Percentiles rank a stretch among this genome's conserved stretches.
phyloP scores from a whole-genome alignment of 92 coral and sea anemone species.

The Nematostella vectensis region DNA sequence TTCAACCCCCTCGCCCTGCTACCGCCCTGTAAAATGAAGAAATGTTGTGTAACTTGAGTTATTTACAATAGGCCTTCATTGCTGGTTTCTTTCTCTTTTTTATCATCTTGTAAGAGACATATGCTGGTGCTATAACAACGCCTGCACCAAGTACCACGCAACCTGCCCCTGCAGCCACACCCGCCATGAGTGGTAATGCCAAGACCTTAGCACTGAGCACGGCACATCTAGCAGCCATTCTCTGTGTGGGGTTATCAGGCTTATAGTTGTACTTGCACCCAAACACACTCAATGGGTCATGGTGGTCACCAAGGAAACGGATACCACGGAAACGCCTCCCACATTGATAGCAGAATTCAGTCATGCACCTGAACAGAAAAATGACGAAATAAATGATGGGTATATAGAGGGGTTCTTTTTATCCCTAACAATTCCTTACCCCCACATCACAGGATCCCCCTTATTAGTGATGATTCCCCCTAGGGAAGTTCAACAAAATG shows the following conservation, averaged over 20 bases:
- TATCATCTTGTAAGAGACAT: slow-evolving; percentile 65
- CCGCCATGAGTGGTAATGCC: slow-evolving; percentile 48
- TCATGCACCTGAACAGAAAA: slow-evolving; percentile 42
- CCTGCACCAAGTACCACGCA: slow-evolving; percentile 63
- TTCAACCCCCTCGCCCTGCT: too few relatives aligned
- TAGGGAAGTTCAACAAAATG: background rate
- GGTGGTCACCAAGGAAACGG: slow-evolving; percentile 76
- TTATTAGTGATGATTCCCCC: background rate
- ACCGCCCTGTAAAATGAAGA: too few relatives aligned
- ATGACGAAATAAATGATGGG: background rate
- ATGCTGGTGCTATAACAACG: slow-evolving; percentile 57
- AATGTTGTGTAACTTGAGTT: too few relatives aligned
- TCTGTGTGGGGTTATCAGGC: slow-evolving; percentile 62
- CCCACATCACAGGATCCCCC: too few relatives aligned
- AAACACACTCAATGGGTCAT: slow-evolving; percentile 66
- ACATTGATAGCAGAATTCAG: slow-evolving; percentile 84
- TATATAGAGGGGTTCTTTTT: too few relatives aligned
- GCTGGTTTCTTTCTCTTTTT: slow-evolving; percentile 44
- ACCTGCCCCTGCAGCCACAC: slow-evolving; percentile 69
- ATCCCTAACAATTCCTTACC: too few relatives aligned
- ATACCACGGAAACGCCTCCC: slow-evolving; percentile 60
- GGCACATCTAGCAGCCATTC: slow-evolving; percentile 69
- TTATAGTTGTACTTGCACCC: slow-evolving; percentile 82
- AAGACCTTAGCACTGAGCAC: slow-evolving; percentile 58
- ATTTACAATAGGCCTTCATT: too few relatives aligned